Evolutionary conservation across 2,113 vertebrate species (phyloP), one percentile per base, ranked within the genome.

Genomic region (Synodontis membranacea): DNA sequence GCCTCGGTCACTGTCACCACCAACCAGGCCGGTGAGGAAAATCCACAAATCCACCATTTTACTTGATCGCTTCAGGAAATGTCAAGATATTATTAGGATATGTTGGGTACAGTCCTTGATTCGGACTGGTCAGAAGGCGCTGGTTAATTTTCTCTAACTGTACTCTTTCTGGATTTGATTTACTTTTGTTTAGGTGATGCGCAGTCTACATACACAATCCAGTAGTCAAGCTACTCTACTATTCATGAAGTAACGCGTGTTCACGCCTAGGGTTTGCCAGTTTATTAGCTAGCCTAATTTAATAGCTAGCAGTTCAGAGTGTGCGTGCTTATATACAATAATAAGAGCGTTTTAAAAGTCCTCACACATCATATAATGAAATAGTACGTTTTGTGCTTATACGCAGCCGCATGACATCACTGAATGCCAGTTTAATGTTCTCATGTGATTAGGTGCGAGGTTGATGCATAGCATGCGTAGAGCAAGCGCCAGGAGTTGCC

Each of bases 1-100:
- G 97, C 96, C 34, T 99, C 97, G 0, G 98, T 99, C 91, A 98
- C 97, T 0, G 96, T 99, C 89, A 99, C 98, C 60, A 99, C 98
- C 52, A 99, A 99, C 93, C 98, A 99, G 96, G 98, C 98, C 19
- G 98, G 98, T 99, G 95, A 95, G 97, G 88, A 28, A 75, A n/a
- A n/a, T n/a, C n/a, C 28, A 79, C 48, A 52, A 52, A 54, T 34
- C 19, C 52, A 34, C 44, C 12, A 12, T 11, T 25, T 42, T 75
- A 14, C 21, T 68, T 37, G 2, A 68, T 68, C 31, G 10, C 3
- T 58, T 58, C 19, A 58, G 54, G 54, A 58, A 23, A 58, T 25
- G 54, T 58, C 50, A 11, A 52, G 23, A 60, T n/a, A n/a, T n/a
- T n/a, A n/a, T n/a, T n/a, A n/a, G n/a, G 8, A 28, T 28, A 60